Base-by-base conservation (phyloP, 1,140 invertebrate species). In the Drosophila auraria region DNA sequence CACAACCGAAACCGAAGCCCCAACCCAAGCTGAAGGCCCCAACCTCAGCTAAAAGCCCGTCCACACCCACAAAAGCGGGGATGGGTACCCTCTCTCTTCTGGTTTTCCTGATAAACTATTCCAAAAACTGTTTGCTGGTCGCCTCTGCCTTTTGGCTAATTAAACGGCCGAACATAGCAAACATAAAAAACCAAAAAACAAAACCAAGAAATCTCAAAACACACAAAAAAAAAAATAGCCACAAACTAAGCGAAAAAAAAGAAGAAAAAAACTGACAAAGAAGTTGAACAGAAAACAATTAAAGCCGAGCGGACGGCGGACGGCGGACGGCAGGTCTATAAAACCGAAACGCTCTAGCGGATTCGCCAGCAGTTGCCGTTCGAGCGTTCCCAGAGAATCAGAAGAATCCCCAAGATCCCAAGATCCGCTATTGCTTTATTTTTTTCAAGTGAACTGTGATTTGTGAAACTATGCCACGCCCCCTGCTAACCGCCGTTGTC, bases 221-320 rank as follows among this genome's bases (percentile, higher is more conserved):
- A 20, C 20, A 20, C 20, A 20, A 0, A n/a, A 9, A 76, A 78
- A 33, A 57, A 74, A 56, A 45, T 33, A 66, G 7, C 33, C 38
- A 71, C 53, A 38, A 56, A 38, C 53, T 5, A 70, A 50, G 51
- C 42, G 25, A 74, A 27, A 58, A 59, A 40, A 64, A 47, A 54
- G 62, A 17, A 62, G 12, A 36, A 42, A 60, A 68, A 25, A 36
- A 8, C 51, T 17, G 14, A 49, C 38, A 42, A 76, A 73, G 60
- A 79, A 63, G 73, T 68, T 62, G 66, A 80, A 80, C 73, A 84
- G 72, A 89, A 87, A 89, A 90, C 81, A 89, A 84, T 84, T 84
- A 87, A 87, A 87, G 62, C 62, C 69, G 68, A 66, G 68, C 71
- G 56, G 17, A 20, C 20, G 20, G 20, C 50, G 44, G 27, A 40